Evolutionary conservation across 2,797 vertebrate genomes (phyloP).

Genomic region (Falco biarmicus): DNA sequence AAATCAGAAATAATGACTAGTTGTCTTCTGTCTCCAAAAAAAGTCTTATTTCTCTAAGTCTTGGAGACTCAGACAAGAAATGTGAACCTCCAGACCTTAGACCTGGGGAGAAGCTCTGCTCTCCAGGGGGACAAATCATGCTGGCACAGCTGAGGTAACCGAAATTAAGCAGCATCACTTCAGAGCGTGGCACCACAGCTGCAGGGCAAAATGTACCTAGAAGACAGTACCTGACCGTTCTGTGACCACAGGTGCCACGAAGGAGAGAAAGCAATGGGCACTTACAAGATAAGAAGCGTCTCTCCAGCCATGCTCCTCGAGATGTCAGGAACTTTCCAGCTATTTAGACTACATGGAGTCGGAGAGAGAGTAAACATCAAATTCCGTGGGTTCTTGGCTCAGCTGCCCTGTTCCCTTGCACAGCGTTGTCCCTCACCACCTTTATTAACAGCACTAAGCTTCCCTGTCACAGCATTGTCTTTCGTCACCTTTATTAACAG

Average conservation of each 20-base stretch:
- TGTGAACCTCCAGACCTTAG: neutral
- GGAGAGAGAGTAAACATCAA: neutral
- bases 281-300: neutral
- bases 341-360: neutral
- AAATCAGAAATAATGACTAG: neutral
- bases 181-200: neutral
- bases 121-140: accelerated
- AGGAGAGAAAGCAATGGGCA: neutral
- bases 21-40: neutral
- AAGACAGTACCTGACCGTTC: neutral
- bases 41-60: neutral
- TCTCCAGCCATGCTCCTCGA: neutral
- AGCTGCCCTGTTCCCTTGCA: accelerated
- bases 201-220: accelerated
- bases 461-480: neutral
- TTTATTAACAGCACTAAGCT: neutral
- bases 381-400: neutral
- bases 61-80: neutral
- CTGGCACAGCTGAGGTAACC: neutral
- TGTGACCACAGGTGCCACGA: neutral
- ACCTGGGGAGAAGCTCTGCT: neutral
- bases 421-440: neutral
- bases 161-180: neutral
- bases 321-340: neutral
- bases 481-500: neutral